phyloP scores from a whole-genome alignment of 2,113 vertebrate species.

The Struthidea cinerea region DNA sequence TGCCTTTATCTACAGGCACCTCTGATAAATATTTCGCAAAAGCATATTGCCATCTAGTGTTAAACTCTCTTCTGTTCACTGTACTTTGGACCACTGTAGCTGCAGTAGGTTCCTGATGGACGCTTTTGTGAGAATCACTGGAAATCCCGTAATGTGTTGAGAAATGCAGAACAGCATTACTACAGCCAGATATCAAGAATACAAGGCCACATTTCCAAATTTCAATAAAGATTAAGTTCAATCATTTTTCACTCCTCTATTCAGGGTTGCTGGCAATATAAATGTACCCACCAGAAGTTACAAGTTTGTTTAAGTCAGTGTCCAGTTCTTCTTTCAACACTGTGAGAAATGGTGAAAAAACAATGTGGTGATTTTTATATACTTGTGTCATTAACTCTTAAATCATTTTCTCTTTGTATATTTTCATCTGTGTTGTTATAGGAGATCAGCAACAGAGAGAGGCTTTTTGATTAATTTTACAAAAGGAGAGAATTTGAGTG shows the following conservation, averaged over 20 bases:
- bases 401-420: not conserved
- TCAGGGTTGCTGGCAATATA: not conserved
- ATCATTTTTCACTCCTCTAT: not conserved
- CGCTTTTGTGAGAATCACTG: not conserved
- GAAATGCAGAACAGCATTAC: not conserved
- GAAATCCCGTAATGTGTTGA: not conserved
- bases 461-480: not conserved
- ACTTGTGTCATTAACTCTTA: not conserved
- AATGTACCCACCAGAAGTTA: not conserved
- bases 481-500: not conserved
- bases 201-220: not conserved
- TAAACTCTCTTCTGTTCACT: not conserved
- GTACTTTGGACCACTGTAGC: not conserved
- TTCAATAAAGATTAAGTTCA: not conserved
- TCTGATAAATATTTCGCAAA: not conserved
- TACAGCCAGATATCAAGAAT: not conserved
- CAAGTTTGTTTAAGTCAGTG: not conserved
- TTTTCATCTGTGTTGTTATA: not conserved
- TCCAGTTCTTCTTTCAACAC: not conserved
- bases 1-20: not conserved
- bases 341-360: not conserved
- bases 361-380: not conserved
- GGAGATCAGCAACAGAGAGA: not conserved
- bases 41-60: constrained; percentile 54
- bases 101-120: not conserved